These are phyloP conservation scores for Diarsia rubi DNA, from an alignment of 2,888 invertebrate species.

Conservation along the genomic window DNA sequence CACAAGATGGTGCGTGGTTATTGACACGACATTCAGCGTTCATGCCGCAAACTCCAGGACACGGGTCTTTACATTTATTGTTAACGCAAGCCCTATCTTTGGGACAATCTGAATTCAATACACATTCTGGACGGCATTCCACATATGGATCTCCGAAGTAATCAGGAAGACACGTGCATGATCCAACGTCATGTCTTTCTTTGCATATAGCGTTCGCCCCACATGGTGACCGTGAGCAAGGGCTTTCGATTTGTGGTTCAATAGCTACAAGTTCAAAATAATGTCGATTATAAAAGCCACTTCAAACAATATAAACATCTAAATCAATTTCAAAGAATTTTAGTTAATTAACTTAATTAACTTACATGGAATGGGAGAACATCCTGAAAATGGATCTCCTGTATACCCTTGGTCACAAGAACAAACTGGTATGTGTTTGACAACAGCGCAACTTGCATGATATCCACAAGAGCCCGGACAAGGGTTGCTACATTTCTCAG, in stretches of 20 bases:
- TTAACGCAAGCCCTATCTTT: conserved; percentile 94
- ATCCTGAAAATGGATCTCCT: conserved; percentile 95
- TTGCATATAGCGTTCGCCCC: conserved; percentile 96
- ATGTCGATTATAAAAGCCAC: neutral
- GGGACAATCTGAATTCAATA: conserved; percentile 96
- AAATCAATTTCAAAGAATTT: neutral
- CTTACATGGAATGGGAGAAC: conserved; percentile 92
- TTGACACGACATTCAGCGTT: conserved; percentile 96
- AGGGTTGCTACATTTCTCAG: conserved; percentile 93
- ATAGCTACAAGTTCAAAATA: conserved; percentile 84
- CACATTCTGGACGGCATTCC: conserved; percentile 96
- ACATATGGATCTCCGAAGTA: conserved; percentile 97
- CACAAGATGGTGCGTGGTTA: conserved; percentile 95
- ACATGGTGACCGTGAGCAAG: conserved; percentile 96
- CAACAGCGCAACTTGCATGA: conserved; percentile 93
- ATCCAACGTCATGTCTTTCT: conserved; percentile 95
- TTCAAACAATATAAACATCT: neutral
- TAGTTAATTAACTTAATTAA: too few relatives aligned
- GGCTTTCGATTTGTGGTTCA: conserved; percentile 89
- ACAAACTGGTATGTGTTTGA: conserved; percentile 94
- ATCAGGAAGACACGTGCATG: conserved; percentile 95
- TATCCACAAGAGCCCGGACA: conserved; percentile 94
- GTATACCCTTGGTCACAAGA: conserved; percentile 93
- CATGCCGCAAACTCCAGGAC: conserved; percentile 95
- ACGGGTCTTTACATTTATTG: conserved; percentile 96